Base-by-base conservation (phyloP, 2,113 vertebrate species). In the Dicentrarchus labrax region DNA sequence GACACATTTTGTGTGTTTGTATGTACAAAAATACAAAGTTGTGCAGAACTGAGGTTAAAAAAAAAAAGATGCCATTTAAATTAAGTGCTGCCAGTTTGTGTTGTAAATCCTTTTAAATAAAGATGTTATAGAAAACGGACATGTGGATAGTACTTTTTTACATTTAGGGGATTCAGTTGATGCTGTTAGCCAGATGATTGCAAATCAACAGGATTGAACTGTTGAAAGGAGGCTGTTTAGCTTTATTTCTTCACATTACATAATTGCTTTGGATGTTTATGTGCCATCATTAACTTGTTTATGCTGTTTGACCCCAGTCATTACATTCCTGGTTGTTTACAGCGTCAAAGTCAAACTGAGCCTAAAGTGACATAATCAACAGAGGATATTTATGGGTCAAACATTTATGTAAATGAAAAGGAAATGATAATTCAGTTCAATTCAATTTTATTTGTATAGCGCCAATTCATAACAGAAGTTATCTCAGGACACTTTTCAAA, bases 61-160 rank as follows among this genome's bases (percentile, higher is more conserved):
- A 70, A 78, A 66, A 78, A 60, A 60, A 76, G 54, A 80, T 59
- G 68, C 62, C 62, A 76, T 88, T 89, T 81, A 84, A 88, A 84
- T 82, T 65, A 89, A 91, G 78, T 90, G 76, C 43, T 86, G 79
- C 82, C 83, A 92, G 77, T 92, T 89, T 90, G 64, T 92, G 92
- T 88, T 93, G 87, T 91, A 91, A 91, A 92, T 89, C 73, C 68
- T 91, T 94, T 93, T 87, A 88, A 94, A 92, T 93, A 92, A 94
- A 94, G 72, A 83, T 87, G 77, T 84, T 91, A 56, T 77, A 59
- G 75, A 82, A 86, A 89, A 80, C 10, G 8, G 6, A 71, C 50
- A 6, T 8, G 0, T 61, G 22, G 4, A 16, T 11, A 13, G 2
- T 38, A 7, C 1, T 22, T 45, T 43, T 56, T 45, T 22, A n/a